phyloP scores from a whole-genome alignment of 2,888 invertebrate genomes.

The Melanargia galathea region DNA sequence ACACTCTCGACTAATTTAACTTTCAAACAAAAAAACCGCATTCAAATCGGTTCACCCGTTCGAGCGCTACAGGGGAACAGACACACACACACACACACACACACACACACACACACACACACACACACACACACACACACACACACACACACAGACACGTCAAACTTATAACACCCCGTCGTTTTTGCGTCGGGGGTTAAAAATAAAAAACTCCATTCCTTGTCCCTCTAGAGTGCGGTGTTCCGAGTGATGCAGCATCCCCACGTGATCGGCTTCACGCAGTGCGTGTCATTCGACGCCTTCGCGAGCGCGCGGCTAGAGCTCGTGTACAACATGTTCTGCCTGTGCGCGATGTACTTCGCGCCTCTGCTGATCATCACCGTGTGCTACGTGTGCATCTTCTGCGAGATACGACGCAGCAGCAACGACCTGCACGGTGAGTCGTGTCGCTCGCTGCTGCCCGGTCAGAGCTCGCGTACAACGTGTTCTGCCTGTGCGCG shows the following conservation, averaged over 20 bases:
- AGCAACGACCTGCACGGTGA: conserved; percentile 83
- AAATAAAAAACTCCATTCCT: not conserved
- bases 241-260: conserved; percentile 88
- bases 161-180: too few relatives aligned
- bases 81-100: too few relatives aligned
- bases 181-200: not conserved
- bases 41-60: too few relatives aligned
- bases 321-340: conserved; percentile 87
- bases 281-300: conserved; percentile 90
- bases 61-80: too few relatives aligned
- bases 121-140: too few relatives aligned
- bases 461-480: conserved; percentile 86
- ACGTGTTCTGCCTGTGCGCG: conserved; percentile 86
- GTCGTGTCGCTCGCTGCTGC: conserved; percentile 81
- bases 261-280: conserved; percentile 83
- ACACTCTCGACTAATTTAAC: too few relatives aligned
- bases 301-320: conserved; percentile 85
- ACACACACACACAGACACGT: too few relatives aligned
- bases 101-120: too few relatives aligned
- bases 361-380: conserved; percentile 88
- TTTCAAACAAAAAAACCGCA: too few relatives aligned
- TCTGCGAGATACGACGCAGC: conserved; percentile 87
- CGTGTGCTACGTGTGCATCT: conserved; percentile 87
- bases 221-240: conserved; percentile 84
- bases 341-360: conserved; percentile 88